Base-by-base conservation (phyloP, 2,113 vertebrate species). In the Callospermophilus lateralis region DNA sequence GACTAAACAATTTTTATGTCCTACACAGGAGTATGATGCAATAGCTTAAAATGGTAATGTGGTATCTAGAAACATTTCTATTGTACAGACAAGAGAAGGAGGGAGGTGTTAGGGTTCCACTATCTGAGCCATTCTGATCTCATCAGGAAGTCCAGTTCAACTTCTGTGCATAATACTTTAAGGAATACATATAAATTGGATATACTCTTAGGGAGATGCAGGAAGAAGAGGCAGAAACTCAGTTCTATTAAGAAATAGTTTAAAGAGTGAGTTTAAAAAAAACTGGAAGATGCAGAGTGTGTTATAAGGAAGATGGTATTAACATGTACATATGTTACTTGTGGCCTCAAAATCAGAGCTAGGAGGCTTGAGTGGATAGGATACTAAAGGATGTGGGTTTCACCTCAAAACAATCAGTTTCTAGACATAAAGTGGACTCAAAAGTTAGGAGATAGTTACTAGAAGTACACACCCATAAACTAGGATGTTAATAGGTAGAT, bases 151-250 rank as follows among this genome's bases (percentile, higher is more conserved):
- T 74, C 39, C 37, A 39, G 2, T 67, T 91, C 22, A 3, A 87
- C 0, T 37, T 91, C 39, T 86, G 16, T 87, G 5, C 22, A 8
- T 37, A 20, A 83, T 61, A 68, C 2, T 12, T 76, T 63, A 53
- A 84, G 6, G n/a, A 78, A 88, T 26, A 90, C 51, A 84, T 26
- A 70, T n/a, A 89, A 77, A 85, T 85, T 93, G 53, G 68, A 26
- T 4, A 93, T 77, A 12, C 0, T 70, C n/a, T 68, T 58, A 93
- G 7, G 22, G 37, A 42, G 16, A 32, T 51, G 12, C 11, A 39
- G 7, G 24, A 24, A 93, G 3, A 34, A 81, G 12, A 84, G 3
- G 17, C 15, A 80, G 10, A 9, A 76, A 63, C 0, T 37, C 37
- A 34, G 12, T 26, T 91, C 32, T 55, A 24, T 81, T 37, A 30